Evolutionary conservation across 2,113 vertebrate genomes (phyloP).

Genomic region (Chrysemys picta): DNA sequence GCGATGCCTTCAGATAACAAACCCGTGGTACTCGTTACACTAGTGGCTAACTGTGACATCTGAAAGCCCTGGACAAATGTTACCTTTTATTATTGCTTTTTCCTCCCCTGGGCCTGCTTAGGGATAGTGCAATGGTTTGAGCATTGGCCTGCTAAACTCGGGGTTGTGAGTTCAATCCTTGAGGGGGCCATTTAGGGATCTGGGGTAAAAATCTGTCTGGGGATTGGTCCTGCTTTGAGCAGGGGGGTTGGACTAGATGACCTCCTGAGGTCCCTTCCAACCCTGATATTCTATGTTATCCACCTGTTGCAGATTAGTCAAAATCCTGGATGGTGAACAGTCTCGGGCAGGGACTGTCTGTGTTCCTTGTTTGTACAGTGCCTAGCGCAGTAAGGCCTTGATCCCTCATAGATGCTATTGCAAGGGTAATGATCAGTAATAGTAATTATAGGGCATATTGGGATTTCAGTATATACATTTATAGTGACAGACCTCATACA

Average conservation of each 20-base stretch:
- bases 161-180: no score
- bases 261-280: no score
- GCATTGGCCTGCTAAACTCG: no score
- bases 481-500: neutral
- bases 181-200: no score
- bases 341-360: neutral
- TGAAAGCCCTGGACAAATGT: neutral
- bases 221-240: no score
- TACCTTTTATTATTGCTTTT: neutral
- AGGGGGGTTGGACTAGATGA: no score
- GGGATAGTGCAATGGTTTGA: no score
- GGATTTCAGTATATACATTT: neutral
- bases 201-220: no score
- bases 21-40: fast-evolving
- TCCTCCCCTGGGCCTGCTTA: neutral
- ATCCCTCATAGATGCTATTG: neutral
- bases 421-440: neutral
- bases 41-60: fast-evolving
- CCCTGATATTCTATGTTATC: neutral
- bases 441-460: neutral
- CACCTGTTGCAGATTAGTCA: neutral
- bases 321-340: neutral
- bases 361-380: neutral
- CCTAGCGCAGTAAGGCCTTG: neutral
- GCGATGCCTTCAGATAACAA: neutral